These are phyloP conservation scores for Notodonta dromedarius DNA, from an alignment of 2,888 invertebrate genomes.

Conservation along the genomic window DNA sequence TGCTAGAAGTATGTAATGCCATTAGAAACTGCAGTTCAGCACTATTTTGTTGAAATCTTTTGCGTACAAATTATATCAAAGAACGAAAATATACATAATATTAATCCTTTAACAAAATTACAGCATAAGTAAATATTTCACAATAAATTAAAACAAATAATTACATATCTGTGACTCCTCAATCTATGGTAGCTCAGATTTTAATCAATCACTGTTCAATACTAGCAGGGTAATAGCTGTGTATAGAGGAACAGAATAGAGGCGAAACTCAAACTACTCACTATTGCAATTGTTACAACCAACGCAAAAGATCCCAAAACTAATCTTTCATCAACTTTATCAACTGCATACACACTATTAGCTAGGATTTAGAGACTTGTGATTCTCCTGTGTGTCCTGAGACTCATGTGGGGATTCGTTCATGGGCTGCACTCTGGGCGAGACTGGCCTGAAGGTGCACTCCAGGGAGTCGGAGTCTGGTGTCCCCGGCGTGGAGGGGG, in stretches of 20 bases:
- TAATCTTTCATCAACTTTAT: background rate
- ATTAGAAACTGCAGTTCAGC: conserved; percentile 34
- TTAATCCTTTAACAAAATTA: background rate
- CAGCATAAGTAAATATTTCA: background rate
- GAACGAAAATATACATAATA: background rate
- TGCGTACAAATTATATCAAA: conserved; percentile 28
- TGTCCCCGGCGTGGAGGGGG: conserved; percentile 73
- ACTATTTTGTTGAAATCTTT: conserved; percentile 43
- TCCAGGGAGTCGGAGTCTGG: conserved; percentile 78
- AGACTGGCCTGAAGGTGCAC: conserved; percentile 80
- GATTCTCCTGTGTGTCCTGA: conserved; percentile 54
- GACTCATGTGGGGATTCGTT: conserved; percentile 55
- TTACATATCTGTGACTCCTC: background rate
- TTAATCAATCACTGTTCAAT: background rate
- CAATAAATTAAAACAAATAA: background rate
- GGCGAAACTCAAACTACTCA: no score
- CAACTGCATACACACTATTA: conserved; percentile 52
- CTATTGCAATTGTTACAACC: no score
- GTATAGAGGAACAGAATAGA: no score
- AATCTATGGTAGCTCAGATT: background rate
- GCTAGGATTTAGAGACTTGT: conserved; percentile 73
- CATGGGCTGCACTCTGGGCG: conserved; percentile 70
- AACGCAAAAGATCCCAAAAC: conserved; percentile 3
- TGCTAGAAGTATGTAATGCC: conserved; percentile 20
- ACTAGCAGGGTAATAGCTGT: no score